Evolutionary conservation across 2,888 invertebrate genomes (phyloP), one percentile per base, ranked within the genome.

Genomic region (Pammene aurita): DNA sequence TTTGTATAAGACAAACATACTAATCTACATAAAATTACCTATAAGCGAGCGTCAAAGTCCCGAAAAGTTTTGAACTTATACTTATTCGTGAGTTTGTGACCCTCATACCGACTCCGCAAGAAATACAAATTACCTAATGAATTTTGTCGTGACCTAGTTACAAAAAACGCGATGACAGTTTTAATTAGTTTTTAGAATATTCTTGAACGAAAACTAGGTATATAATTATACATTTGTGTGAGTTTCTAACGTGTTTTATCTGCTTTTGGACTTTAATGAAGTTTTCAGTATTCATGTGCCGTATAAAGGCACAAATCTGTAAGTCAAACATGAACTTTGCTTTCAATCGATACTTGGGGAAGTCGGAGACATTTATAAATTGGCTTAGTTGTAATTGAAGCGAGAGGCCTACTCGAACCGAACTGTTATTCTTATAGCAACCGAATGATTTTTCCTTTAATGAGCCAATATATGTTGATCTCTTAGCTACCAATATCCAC

Each of bases 281-380:
- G n/a, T 35, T 38, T 48, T 61, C 48, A 54, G 34, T 54, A 54
- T 54, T 54, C 54, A 54, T n/a, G 54, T 54, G 54, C 34, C 34
- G 54, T 34, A n/a, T 34, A 50, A 55, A 18, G 35, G 11, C n/a
- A 14, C 54, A 44, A 52, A 46, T 57, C 56, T 57, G 41, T 44
- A 60, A 63, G 56, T 65, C 73, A 72, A 71, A 69, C 72, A 72
- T 73, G 66, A 77, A 77, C 76, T 79, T 77, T 72, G 72, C 75
- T 80, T 77, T 74, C 75, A 80, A 81, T 80, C 80, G 78, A 80
- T 75, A 75, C 73, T 78, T 81, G 77, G 73, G 75, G 76, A 80
- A 83, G 75, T 79, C 77, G 76, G 77, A 78, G 81, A 84, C 82
- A 78, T 83, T 84, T 81, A 85, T 86, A 87, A 86, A 85, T 84